These are phyloP conservation scores for Rhopalosiphum nymphaeae DNA, from an alignment of 2,888 invertebrate species.

Conservation along the genomic window DNA sequence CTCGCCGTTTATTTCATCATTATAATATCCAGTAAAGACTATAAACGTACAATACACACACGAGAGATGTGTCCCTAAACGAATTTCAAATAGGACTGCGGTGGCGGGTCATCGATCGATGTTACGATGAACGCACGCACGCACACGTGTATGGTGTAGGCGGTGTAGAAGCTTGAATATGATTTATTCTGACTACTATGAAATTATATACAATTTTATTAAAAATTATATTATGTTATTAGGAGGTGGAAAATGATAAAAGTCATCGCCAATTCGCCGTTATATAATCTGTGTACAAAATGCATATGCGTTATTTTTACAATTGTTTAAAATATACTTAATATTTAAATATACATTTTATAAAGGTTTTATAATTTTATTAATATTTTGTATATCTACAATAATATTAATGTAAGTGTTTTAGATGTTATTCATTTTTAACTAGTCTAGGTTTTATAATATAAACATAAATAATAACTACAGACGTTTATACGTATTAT, in stretches of 20 bases:
- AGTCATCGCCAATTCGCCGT: neutral
- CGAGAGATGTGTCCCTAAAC: slow-evolving; percentile 3
- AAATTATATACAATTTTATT: neutral
- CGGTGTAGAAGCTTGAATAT: neutral
- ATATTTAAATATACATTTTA: neutral
- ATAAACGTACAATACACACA: neutral
- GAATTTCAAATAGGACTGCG: neutral
- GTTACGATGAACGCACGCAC: neutral
- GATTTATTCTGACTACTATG: neutral
- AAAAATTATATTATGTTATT: neutral
- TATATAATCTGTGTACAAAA: neutral
- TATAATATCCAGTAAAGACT: neutral
- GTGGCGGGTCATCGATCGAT: slow-evolving; percentile 29
- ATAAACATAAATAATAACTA: neutral
- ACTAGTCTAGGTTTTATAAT: neutral
- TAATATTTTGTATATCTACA: neutral
- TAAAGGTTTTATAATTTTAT: neutral
- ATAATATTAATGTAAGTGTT: neutral
- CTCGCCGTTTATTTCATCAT: neutral
- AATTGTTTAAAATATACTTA: neutral
- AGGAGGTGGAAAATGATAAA: neutral
- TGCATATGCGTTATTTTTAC: neutral
- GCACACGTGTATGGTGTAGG: neutral
- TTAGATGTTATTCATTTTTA: neutral
- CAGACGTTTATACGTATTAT: neutral